Conservation (phyloP, 2,888 invertebrate genomes). For the Nycteola revayana region DNA sequence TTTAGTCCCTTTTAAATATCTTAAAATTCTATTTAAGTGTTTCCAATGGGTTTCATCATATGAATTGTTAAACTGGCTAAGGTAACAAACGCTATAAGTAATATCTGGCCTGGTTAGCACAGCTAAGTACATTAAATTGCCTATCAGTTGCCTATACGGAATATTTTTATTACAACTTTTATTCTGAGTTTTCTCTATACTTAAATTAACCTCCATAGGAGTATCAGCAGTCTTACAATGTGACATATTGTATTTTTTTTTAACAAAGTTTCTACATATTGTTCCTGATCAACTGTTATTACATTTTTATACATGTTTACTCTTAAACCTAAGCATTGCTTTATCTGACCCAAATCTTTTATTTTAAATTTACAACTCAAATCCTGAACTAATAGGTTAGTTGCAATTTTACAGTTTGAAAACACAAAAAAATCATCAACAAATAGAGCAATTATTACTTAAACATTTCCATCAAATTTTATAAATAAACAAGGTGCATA, state of each 20-base stretch:
- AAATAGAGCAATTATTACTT: conserved; percentile 22
- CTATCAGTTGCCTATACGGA: conserved; percentile 4
- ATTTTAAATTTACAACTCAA: conserved; percentile 7
- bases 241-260: conserved; percentile 9
- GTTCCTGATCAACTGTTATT: conserved; percentile 10
- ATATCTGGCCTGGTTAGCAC: conserved; percentile 11
- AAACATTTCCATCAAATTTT: conserved; percentile 14
- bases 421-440: conserved; percentile 36
- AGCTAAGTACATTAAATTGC: conserved; percentile 5
- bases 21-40: conserved; percentile 17
- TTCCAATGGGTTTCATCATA: conserved; percentile 18
- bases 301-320: conserved; percentile 8
- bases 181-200: conserved; percentile 2
- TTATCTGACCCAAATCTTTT: conserved; percentile 14
- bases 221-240: conserved; percentile 11
- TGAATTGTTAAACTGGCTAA: conserved; percentile 21
- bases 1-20: too few species aligned
- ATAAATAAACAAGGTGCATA: conserved; percentile 32
- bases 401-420: conserved; percentile 1
- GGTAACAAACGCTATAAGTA: conserved; percentile 8
- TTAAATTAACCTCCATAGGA: conserved; percentile 13
- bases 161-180: neutral
- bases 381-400: conserved; percentile 1
- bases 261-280: conserved; percentile 8
- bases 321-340: conserved; percentile 16